A percentile compares a stretch with the other conserved stretches of the same genome.
Evolutionary conservation across 2,113 vertebrate genomes (phyloP).

Genomic region (Micronycteris hirsuta): DNA sequence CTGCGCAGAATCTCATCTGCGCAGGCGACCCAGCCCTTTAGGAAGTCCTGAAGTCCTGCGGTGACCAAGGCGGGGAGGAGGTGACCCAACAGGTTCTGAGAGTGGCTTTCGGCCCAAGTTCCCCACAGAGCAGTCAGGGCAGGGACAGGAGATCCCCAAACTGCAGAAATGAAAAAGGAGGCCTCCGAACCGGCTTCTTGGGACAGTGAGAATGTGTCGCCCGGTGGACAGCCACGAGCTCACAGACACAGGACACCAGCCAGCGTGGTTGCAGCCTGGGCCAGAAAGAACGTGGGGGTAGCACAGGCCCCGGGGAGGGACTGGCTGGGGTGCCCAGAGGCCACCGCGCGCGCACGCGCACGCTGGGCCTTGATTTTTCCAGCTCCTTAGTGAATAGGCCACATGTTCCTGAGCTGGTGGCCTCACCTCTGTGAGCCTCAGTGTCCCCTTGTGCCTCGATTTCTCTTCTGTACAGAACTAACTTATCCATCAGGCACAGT

Average conservation of each 20-base stretch:
- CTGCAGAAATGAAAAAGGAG: neutral
- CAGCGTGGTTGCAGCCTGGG: neutral
- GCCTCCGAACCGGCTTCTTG: neutral
- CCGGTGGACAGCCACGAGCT: neutral
- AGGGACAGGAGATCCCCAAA: neutral
- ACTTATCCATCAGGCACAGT: accelerated
- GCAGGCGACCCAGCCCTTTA: neutral
- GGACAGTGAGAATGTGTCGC: too few relatives aligned
- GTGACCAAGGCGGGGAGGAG: neutral
- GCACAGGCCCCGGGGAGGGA: neutral
- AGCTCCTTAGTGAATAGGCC: neutral
- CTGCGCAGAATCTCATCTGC: neutral
- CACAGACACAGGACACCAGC: neutral
- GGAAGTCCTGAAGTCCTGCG: neutral
- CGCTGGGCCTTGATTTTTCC: neutral
- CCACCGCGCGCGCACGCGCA: too few relatives aligned
- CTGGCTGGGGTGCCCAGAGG: neutral
- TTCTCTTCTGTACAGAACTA: neutral
- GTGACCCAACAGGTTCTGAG: too few relatives aligned
- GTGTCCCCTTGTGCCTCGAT: neutral
- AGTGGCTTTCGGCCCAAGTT: neutral
- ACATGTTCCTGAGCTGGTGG: neutral
- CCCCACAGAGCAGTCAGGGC: neutral
- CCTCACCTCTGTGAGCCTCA: neutral
- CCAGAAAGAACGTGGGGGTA: neutral